Evolutionary conservation across 1,140 invertebrate species (phyloP).

Genomic region (Brachionus sp.): DNA sequence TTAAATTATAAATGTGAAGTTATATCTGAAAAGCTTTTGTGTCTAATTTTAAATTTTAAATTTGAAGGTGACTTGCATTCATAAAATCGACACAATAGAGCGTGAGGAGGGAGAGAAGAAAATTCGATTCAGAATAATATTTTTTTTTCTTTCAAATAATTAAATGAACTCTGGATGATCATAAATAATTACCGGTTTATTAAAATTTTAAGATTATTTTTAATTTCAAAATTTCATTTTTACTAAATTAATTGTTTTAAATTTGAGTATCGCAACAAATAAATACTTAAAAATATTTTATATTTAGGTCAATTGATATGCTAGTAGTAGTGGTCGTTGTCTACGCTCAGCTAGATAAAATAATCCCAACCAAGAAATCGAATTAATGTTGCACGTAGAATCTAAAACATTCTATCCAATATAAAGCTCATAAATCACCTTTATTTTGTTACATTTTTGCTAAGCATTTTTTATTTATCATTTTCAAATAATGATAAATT

Average conservation of each 20-base stretch:
- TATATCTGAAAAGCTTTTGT: neutral
- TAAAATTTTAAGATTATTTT: neutral
- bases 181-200: slow-evolving; percentile 41
- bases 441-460: slow-evolving; percentile 5
- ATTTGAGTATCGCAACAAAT: neutral
- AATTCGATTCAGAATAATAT: neutral
- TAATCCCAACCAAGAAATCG: neutral
- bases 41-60: neutral
- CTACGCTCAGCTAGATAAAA: neutral
- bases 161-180: neutral
- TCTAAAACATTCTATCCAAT: neutral
- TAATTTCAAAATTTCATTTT: slow-evolving; percentile 7
- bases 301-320: slow-evolving; percentile 7
- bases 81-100: neutral
- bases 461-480: slow-evolving; percentile 19
- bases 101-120: neutral
- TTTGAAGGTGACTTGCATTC: neutral
- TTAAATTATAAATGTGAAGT: neutral
- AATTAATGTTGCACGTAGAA: neutral
- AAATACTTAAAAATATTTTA: neutral
- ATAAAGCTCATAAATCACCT: slow-evolving; percentile 28
- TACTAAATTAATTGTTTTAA: slow-evolving; percentile 30
- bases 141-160: neutral
- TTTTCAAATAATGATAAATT: neutral
- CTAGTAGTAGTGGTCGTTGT: neutral